phyloP scores from a whole-genome alignment of 2,113 vertebrate species.

The Ictalurus furcatus region DNA sequence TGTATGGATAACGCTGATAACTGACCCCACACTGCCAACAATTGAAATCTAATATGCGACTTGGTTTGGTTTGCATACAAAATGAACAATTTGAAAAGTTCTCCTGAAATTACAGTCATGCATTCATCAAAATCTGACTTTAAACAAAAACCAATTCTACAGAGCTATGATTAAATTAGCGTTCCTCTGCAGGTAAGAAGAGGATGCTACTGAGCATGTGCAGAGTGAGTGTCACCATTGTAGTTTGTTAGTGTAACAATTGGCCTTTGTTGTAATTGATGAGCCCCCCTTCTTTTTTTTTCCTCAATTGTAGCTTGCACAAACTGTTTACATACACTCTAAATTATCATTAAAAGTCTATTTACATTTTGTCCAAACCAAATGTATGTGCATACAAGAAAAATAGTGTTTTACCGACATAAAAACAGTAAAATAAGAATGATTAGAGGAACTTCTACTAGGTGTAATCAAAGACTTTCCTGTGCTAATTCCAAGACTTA shows the following conservation, averaged over 20 bases:
- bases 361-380: neutral
- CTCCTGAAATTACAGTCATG: neutral
- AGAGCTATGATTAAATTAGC: neutral
- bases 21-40: neutral
- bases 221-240: too few relatives aligned
- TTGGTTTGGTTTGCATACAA: neutral
- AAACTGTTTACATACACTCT: neutral
- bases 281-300: neutral
- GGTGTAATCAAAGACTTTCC: neutral
- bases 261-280: neutral
- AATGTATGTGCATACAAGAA: neutral
- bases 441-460: neutral
- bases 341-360: neutral
- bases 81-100: neutral
- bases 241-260: too few relatives aligned
- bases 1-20: neutral
- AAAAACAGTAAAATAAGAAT: neutral
- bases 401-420: neutral
- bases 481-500: neutral
- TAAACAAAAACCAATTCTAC: neutral
- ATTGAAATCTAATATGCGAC: neutral
- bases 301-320: neutral
- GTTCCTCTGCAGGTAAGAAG: neutral
- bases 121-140: neutral
- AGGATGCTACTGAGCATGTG: too few relatives aligned